Evolutionary conservation across 2,797 vertebrate species (phyloP), one percentile per base, ranked within the genome.

Genomic region (Catamblyrhynchus diadema): DNA sequence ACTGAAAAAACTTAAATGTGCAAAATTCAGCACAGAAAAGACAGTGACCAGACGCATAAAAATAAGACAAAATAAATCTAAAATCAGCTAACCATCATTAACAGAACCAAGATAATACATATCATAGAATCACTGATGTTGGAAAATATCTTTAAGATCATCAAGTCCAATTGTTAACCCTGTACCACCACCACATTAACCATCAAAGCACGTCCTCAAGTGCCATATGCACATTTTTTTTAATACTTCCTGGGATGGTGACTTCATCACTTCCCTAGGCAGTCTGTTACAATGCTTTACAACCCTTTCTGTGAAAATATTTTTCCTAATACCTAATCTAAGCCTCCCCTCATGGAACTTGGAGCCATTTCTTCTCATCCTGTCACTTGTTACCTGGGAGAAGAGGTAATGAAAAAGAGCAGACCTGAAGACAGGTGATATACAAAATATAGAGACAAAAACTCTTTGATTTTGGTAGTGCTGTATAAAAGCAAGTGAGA

Each of bases 151-250:
- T 77, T 64, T 39, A 33, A 51, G 37, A 57, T 64, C 44, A 72
- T 45, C 37, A 30, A 45, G 18, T 39, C n/a, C 37, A 70, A 14
- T 17, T 15, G 8, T 25, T 39, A 77, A 23, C 12, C 16, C 21
- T 32, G 39, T 28, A 41, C 6, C 44, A 71, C 24, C 8, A 64
- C 9, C 25, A 51, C 0, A 0, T 51, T 57, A 19, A 70, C 12
- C 18, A 47, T 51, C 23, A 59, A 71, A 45, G 33, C 22, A 47
- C 12, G 18, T 35, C 13, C 39, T 47, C 18, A 47, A 41, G n/a
- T 71, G 33, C 33, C 51, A 41, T 24, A 65, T 12, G 25, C 39
- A 51, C n/a, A 50, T 0, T 1, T 32, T 70, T 83, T 70, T 35
- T 24, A 78, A 65, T 50, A 41, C 7, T 33, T 65, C 33, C 19